Evolutionary conservation across 2,113 vertebrate species (phyloP), one percentile per base, ranked within the genome.

Genomic region (Myodes glareolus): DNA sequence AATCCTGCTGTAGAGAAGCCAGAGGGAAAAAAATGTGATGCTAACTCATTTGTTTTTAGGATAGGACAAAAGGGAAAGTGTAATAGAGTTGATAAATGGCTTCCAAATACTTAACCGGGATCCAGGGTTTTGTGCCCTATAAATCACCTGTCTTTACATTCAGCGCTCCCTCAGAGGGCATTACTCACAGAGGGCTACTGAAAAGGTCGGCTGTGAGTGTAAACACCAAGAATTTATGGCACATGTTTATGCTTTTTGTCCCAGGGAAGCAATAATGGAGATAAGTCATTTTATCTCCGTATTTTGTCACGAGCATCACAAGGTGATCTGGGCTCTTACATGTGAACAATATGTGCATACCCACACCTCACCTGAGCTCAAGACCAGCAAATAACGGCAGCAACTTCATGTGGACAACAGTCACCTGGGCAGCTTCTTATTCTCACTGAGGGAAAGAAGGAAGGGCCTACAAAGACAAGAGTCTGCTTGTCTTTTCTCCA

Each of bases 71-170:
- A 86, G 72, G 92, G 84, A 76, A 68, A 89, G 14, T 58, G 31
- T 50, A 88, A 85, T 13, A 72, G 36, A 92, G 8, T 58, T 73
- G 76, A 92, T 90, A 88, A 88, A 90, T 91, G 27, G 85, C 31
- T 88, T 94, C 42, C 3, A 86, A 93, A 93, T 78, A 13, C 58
- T 90, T 93, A 92, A 61, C 42, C 50, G 81, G 50, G 45, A 72
- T 86, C n/a, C 72, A 87, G 23, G 61, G 76, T 87, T 92, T 91
- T 91, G 12, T 50, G 11, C 68, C 90, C 13, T 65, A 50, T 77
- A 73, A 92, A 92, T 90, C 75, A 96, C 11, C 45, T 19, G 33
- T 85, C 50, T 92, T 97, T 94, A 96, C 55, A 90, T 93, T 90
- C n/a, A 94, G 68, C 92, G 77, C 33, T 84, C 73, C 75, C 77